Conservation (phyloP, 2,888 invertebrate species). For the Clunio marinus region DNA sequence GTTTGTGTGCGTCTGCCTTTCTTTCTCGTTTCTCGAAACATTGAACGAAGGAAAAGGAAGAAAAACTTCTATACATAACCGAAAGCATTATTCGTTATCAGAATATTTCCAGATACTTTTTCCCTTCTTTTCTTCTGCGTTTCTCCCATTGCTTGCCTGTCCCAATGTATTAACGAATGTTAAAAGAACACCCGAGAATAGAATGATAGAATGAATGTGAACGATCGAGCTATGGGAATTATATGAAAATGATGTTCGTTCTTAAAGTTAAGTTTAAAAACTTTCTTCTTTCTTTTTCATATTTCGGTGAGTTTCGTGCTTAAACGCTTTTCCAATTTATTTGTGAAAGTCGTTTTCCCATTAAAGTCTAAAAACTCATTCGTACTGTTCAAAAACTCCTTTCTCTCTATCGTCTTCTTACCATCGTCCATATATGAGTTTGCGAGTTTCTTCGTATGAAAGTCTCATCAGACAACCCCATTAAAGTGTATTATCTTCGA, state of each 20-base stretch:
- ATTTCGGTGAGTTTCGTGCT: too few species aligned
- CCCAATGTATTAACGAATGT: not conserved
- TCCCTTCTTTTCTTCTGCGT: constrained; percentile 1
- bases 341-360: not conserved
- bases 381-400: too few species aligned
- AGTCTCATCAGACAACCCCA: constrained; percentile 12
- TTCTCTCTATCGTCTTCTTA: too few species aligned
- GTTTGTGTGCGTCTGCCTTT: not conserved
- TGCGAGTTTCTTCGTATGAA: not conserved
- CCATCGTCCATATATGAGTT: too few species aligned
- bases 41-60: constrained; percentile 25
- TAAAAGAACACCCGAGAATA: not conserved
- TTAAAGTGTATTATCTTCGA: constrained; percentile 36
- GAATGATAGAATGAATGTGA: not conserved
- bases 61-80: constrained; percentile 34
- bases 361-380: too few species aligned
- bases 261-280: not conserved
- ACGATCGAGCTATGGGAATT: not conserved
- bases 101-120: constrained; percentile 39
- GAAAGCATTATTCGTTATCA: constrained; percentile 38
- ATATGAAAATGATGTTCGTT: not conserved
- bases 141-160: not conserved
- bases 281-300: too few species aligned
- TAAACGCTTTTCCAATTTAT: too few species aligned
- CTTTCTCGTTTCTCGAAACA: too few species aligned